Conservation (phyloP, 2,888 invertebrate genomes). For the Achlya flavicornis region DNA sequence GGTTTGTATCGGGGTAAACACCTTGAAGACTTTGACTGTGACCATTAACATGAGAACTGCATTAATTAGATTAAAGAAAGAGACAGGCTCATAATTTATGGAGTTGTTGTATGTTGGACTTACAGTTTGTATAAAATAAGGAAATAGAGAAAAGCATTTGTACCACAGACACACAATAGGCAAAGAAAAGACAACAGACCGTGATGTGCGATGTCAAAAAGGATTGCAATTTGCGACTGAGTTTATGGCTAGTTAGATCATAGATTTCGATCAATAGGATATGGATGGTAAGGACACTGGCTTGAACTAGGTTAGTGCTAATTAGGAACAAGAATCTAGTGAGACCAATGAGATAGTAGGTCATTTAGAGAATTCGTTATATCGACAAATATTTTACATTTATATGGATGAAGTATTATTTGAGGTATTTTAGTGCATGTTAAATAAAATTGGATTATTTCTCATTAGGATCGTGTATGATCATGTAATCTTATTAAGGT, state of each 20-base stretch:
- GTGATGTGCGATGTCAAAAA: not conserved
- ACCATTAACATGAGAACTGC: not conserved
- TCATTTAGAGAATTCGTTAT: too few species aligned
- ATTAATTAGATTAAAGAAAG: not conserved
- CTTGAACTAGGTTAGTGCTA: not conserved
- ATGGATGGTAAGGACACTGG: not conserved
- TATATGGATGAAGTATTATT: too few species aligned
- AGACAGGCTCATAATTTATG: not conserved
- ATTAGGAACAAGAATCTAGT: not conserved
- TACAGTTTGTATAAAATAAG: too few species aligned
- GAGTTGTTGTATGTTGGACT: not conserved
- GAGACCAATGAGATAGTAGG: not conserved
- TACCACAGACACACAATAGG: too few species aligned
- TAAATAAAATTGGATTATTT: too few species aligned
- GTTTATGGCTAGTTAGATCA: not conserved
- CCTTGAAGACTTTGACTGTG: slow-evolving; percentile 18
- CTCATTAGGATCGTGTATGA: not conserved
- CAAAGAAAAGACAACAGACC: not conserved
- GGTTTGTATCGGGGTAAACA: slow-evolving; percentile 25
- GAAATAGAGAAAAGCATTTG: too few species aligned
- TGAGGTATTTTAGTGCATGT: too few species aligned
- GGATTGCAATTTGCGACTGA: not conserved
- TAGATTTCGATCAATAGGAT: not conserved
- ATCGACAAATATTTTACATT: too few species aligned
- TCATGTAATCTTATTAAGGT: not conserved